Base-by-base conservation (phyloP, 2,113 vertebrate species). In the Cochlearius cochlearius region DNA sequence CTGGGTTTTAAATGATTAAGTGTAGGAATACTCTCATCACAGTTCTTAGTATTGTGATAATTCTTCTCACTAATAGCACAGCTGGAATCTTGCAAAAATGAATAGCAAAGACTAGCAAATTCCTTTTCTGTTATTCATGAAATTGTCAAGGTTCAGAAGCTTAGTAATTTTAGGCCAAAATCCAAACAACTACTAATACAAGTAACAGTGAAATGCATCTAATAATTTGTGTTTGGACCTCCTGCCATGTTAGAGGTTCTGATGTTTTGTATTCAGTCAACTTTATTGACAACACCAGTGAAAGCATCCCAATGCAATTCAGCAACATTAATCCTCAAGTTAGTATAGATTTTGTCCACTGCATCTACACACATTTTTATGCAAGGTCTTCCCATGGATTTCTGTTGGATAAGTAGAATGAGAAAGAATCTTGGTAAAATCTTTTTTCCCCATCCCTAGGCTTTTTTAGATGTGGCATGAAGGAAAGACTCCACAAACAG, bases 61-160 rank as follows among this genome's bases (percentile, higher is more conserved):
- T 85, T 89, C 4, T 68, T 66, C 67, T 66, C 49, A 73, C 18
- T 68, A 83, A 68, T 69, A 22, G 11, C 41, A 50, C 15, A 74
- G 27, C 8, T 91, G 32, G 22, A 83, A 77, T 73, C 11, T 45
- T 64, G 27, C 5, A 91, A 86, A 92, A 89, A 86, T 49, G 1
- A 53, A n/a, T 62, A 67, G 49, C 58, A 60, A 69, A 14, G 12
- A 63, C 71, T 64, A 66, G 16, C 7, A 81, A 20, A 13, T 86
- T 87, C 16, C 2, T 89, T 89, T 87, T 77, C 25, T 71, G 30
- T 67, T 89, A 87, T 67, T 86, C 36, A 84, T 74, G 19, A 89
- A 71, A n/a, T 84, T 67, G 80, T 87, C n/a, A 71, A 71, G 47
- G 29, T 78, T 94, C 50, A 74, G 16, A 81, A 53, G 12, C 5